Base-by-base conservation (phyloP, 2,113 vertebrate genomes). In the Formicarius rufipectus region DNA sequence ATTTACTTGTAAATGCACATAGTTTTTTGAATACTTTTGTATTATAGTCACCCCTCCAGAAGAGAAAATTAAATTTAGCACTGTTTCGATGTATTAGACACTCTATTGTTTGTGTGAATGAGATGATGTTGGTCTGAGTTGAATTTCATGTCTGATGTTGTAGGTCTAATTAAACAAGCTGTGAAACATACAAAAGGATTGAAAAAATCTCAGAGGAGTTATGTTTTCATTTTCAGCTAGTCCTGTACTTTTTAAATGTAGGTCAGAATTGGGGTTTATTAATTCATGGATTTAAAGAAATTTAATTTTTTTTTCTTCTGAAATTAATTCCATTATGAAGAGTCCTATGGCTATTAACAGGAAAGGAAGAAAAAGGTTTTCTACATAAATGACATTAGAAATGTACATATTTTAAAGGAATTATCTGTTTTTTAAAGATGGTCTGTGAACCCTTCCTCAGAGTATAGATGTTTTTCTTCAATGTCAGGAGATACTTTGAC, bases 371-470 rank as follows among this genome's bases (percentile, higher is more conserved):
- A 90, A 3, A 73, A 77, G 45, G 37, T 77, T 86, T 94, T 63
- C n/a, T 71, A 67, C 71, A 79, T 90, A 85, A 90, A 92, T 90
- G 88, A 67, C 74, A 77, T 86, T 89, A 84, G n/a, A 77, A 91
- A 89, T 68, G 73, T 81, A 59, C 77, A 89, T 95, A 71, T 80
- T 93, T 89, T 75, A 79, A 76, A 63, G 17, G 27, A 64, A 86
- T 84, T 64, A 31, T 45, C 35, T 66, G 11, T 3, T 39, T 79
- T 80, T 90, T 44, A 33, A 68, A 80, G 30, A 76, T 39, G 2
- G 22, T 5, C 45, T 96, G 84, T 87, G 50, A 88, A 49, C 39
- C 18, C 9, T 49, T 63, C 73, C 53, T 30, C 33, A 31, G 49
- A 77, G 69, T 24, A 50, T 19, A 42, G 63, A n/a, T 47, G 67